Evolutionary conservation across 1,140 invertebrate genomes (phyloP).

Genomic region (Drosophila ogumai): DNA sequence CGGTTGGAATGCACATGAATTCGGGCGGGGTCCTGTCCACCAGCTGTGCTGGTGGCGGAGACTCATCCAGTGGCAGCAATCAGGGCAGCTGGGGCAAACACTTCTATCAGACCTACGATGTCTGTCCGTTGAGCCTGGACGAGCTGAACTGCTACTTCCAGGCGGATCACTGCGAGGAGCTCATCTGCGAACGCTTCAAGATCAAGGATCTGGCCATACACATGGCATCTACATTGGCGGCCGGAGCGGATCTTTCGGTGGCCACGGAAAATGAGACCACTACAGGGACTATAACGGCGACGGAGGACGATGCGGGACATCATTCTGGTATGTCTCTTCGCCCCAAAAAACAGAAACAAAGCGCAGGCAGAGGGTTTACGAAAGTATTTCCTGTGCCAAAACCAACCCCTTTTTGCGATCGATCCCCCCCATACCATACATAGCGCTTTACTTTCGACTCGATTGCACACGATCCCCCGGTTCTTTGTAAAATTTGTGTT

Average conservation of each 20-base stretch:
- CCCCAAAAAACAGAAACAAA: neutral
- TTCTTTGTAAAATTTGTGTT: neutral
- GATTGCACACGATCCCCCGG: conserved; percentile 12
- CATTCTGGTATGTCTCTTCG: conserved; percentile 76
- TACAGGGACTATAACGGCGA: conserved; percentile 13
- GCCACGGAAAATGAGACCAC: conserved; percentile 29
- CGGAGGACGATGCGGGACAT: conserved; percentile 84
- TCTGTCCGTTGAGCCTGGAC: conserved; percentile 73
- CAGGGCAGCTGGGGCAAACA: conserved; percentile 86
- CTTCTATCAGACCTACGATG: conserved; percentile 76
- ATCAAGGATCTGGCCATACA: conserved; percentile 69
- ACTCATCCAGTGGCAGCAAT: conserved; percentile 67
- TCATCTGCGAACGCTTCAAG: conserved; percentile 82
- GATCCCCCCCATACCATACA: neutral
- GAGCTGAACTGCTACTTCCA: conserved; percentile 79
- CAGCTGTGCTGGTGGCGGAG: conserved; percentile 65
- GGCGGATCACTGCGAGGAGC: conserved; percentile 76
- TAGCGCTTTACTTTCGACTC: conserved; percentile 12
- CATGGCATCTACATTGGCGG: conserved; percentile 25
- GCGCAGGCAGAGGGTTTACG: neutral
- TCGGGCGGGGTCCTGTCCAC: conserved; percentile 24
- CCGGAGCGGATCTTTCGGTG: conserved; percentile 29
- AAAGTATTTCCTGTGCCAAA: conserved; percentile 35
- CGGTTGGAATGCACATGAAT: conserved; percentile 60
- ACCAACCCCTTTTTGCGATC: conserved; percentile 29